Base-by-base conservation (phyloP, 2,888 invertebrate species). In the Pseudoips prasinana region DNA sequence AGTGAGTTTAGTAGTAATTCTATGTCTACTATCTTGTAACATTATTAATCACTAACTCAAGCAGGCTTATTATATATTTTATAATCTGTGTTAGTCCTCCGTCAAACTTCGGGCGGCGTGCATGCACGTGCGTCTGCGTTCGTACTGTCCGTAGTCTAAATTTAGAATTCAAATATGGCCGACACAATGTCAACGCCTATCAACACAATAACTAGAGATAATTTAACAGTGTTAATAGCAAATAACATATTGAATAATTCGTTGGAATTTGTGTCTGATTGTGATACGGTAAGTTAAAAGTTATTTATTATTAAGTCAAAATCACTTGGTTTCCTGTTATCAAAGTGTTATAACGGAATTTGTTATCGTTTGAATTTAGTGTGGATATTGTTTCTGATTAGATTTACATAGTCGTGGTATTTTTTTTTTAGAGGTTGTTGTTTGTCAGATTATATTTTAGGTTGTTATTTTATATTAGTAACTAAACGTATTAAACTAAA, bases 221-320 rank as follows among this genome's bases (percentile, higher is more conserved):
- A 77, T 18, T 29, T 84, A 31, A 57, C 58, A 1, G 72, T 79
- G 42, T 47, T 82, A 3, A 72, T 84, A 25, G 64, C 69, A 7
- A 83, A 84, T 46, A 84, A 84, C 37, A 59, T 74, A 11, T 33
- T 84, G 10, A 75, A 81, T 48, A 64, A 62, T 17, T 79, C 84
- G 0, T 32, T 73, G 28, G 82, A 83, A 23, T 75, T 76, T 10
- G 30, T 42, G 1, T 62, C 78, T 0, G 79, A 80, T 31, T 50
- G 53, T 38, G 78, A 80, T 45, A 51, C 58, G 72, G 75, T 47
- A 29, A 55, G 54, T 48, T 3, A 14, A 3, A 14, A 14, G 5
- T 14, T 5, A 5, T 14, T 14, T 14, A 3, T 3, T 14, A 5
- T 14, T 14, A 14, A 3, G 5, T 3, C 14, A 14, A 3, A 14